Evolutionary conservation across 2,113 vertebrate species (phyloP).

Genomic region (Clarias magur): DNA sequence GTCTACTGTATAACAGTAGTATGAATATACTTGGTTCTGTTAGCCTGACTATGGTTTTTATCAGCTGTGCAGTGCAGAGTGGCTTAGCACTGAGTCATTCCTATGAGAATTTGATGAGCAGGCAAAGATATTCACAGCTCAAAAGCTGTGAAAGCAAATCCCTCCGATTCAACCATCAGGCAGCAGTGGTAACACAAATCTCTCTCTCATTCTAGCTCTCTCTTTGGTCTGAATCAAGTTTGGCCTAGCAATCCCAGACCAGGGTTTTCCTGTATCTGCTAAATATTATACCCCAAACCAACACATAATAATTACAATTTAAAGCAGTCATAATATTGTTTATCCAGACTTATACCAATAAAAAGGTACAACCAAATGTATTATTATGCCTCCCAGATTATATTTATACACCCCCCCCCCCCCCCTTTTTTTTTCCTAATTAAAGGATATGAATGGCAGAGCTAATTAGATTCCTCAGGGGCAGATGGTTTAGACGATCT

Average conservation of each 20-base stretch:
- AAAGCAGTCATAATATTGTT: background rate
- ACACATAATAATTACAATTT: slow-evolving; percentile 13
- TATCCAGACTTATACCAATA: background rate
- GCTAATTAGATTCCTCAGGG: background rate
- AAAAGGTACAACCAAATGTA: background rate
- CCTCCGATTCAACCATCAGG: slow-evolving; percentile 62
- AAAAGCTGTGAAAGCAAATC: slow-evolving; percentile 64
- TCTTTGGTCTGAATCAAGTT: slow-evolving; percentile 50
- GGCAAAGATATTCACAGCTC: slow-evolving; percentile 65
- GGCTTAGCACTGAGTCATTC: background rate
- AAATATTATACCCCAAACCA: slow-evolving; percentile 3
- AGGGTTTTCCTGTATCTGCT: slow-evolving; percentile 60
- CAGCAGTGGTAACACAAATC: slow-evolving; percentile 37
- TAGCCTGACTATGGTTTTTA: slow-evolving; percentile 32
- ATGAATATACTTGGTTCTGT: background rate
- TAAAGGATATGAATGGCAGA: background rate
- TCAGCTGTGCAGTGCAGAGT: background rate
- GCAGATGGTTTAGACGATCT: background rate
- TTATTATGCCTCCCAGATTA: background rate
- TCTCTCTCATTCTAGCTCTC: slow-evolving; percentile 11
- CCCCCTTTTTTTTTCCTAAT: background rate
- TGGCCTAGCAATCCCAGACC: slow-evolving; percentile 58
- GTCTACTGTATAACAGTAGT: background rate
- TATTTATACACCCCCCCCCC: background rate
- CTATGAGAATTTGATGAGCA: slow-evolving; percentile 68